phyloP scores from a whole-genome alignment of 2,113 vertebrate genomes.

The Elgaria multicarinata region DNA sequence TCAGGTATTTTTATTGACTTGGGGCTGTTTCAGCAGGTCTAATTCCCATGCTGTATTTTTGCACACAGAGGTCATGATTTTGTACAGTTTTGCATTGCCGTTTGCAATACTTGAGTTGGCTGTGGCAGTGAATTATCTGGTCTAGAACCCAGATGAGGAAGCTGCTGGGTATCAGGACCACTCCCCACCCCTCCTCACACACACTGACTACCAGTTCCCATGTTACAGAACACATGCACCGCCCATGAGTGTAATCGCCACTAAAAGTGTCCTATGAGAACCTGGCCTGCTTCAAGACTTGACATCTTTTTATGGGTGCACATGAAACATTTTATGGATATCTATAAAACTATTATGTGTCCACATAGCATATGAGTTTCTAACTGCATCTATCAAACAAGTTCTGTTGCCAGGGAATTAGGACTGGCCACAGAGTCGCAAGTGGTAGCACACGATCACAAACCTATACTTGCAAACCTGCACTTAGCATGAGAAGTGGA shows the following conservation, averaged over 20 bases:
- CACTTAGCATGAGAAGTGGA: not conserved
- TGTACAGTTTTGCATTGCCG: not conserved
- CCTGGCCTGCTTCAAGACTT: not conserved
- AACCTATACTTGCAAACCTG: not conserved
- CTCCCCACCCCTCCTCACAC: not conserved
- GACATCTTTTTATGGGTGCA: constrained; percentile 4
- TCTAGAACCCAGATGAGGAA: not conserved
- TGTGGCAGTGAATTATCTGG: not conserved
- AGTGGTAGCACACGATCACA: not conserved
- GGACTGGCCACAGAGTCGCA: not conserved
- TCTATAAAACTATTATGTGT: not conserved
- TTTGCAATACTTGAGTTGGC: not conserved
- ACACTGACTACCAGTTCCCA: not conserved
- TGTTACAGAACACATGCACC: not conserved
- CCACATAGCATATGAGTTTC: not conserved
- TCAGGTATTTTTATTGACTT: not conserved
- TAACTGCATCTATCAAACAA: not conserved
- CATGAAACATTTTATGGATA: not conserved
- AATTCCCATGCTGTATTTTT: not conserved
- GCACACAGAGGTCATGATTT: not conserved
- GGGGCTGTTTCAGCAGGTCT: not conserved
- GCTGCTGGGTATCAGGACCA: not conserved
- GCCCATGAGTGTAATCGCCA: not conserved
- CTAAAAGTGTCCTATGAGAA: not conserved
- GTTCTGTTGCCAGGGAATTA: not conserved